Percentiles rank a stretch among this genome's conserved stretches.
Evolutionary conservation across 2,888 invertebrate genomes (phyloP).

Genomic region (Ptychoptera albimana): DNA sequence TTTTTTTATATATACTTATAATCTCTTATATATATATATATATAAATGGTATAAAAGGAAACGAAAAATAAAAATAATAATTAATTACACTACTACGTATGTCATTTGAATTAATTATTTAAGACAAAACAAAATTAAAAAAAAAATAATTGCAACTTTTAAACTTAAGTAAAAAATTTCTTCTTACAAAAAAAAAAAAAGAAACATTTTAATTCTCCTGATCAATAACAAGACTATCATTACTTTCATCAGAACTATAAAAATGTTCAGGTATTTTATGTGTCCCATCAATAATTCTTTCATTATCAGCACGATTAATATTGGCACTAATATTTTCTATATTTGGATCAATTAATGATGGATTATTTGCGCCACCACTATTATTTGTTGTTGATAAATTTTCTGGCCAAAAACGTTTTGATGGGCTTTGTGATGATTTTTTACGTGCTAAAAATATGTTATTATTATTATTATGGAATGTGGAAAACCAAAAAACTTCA

Average conservation of each 20-base stretch:
- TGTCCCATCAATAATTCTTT: conserved; percentile 7
- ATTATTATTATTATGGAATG: too few relatives aligned
- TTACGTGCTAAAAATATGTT: not conserved
- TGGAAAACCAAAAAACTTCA: too few relatives aligned
- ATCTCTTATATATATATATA: too few relatives aligned
- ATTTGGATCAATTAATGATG: conserved; percentile 12
- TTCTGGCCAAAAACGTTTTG: conserved; percentile 12
- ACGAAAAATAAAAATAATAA: too few relatives aligned
- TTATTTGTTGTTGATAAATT: conserved; percentile 7
- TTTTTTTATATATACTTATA: too few relatives aligned
- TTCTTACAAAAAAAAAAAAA: not conserved
- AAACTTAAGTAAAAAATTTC: not conserved
- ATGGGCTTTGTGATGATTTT: conserved; percentile 11
- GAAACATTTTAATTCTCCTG: conserved; percentile 10
- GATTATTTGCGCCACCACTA: conserved; percentile 5
- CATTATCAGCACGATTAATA: conserved; percentile 12
- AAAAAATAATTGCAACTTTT: too few relatives aligned
- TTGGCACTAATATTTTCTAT: conserved; percentile 15
- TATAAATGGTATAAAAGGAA: too few relatives aligned
- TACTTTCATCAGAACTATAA: conserved; percentile 14
- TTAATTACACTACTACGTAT: too few relatives aligned
- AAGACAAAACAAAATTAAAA: too few relatives aligned
- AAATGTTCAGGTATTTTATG: conserved; percentile 12
- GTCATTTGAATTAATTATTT: too few relatives aligned
- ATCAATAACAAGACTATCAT: conserved; percentile 14